Conservation (phyloP, 92 coral and sea anemone genomes). For the Phenganax subtilis region DNA sequence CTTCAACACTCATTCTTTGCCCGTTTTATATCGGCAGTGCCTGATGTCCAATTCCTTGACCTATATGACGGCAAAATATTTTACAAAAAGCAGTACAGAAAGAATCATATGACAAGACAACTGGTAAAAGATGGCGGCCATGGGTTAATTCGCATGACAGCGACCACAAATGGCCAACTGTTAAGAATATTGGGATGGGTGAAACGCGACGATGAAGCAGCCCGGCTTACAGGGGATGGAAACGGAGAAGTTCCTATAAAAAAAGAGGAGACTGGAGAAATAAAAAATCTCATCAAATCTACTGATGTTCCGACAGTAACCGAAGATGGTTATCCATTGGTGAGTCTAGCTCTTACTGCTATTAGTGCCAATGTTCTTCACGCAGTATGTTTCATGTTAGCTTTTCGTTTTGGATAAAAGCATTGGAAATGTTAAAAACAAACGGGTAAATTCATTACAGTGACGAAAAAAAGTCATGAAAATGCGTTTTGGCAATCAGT, state of each 20-base stretch:
- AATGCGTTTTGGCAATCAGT: no score
- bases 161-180: constrained; percentile 54
- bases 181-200: constrained; percentile 63
- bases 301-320: background rate
- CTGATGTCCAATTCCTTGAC: background rate
- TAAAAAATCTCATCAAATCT: constrained; percentile 20
- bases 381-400: no score
- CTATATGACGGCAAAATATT: background rate
- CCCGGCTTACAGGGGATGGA: constrained; percentile 58
- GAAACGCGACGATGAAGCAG: constrained; percentile 69
- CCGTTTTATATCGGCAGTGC: no score
- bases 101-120: background rate
- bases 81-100: constrained; percentile 16
- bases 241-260: constrained; percentile 58
- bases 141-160: constrained; percentile 48
- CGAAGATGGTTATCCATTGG: background rate
- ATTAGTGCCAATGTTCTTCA: background rate
- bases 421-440: no score
- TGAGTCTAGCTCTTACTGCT: background rate
- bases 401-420: no score
- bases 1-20: no score
- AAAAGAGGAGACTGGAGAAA: constrained; percentile 19
- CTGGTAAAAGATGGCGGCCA: background rate
- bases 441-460: no score
- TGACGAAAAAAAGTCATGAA: no score